These are phyloP conservation scores for Cettia cetti DNA, from an alignment of 2,113 vertebrate species.

Conservation along the genomic window DNA sequence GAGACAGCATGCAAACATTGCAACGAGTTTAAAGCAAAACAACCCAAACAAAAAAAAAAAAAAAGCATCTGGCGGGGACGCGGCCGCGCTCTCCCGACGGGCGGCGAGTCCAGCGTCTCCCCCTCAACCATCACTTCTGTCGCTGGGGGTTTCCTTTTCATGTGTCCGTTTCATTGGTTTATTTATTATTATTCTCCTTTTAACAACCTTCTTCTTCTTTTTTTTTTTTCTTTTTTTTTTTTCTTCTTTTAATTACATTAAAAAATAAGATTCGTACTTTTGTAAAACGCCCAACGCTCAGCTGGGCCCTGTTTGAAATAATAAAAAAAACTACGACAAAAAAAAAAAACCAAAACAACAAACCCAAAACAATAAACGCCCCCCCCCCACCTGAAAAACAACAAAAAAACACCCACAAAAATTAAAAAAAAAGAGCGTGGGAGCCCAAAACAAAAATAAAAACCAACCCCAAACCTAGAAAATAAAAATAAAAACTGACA, in stretches of 20 bases:
- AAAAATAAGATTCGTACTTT: slow-evolving; percentile 81
- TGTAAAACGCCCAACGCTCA: slow-evolving; percentile 68
- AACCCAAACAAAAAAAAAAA: slow-evolving; percentile 60
- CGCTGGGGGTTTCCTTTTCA: slow-evolving; percentile 25
- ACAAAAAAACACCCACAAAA: slow-evolving; percentile 23
- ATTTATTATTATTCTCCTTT: slow-evolving; percentile 44
- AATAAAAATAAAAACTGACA: slow-evolving; percentile 27
- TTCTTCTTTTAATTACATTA: slow-evolving; percentile 65
- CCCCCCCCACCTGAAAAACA: not conserved
- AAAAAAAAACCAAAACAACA: slow-evolving; percentile 26
- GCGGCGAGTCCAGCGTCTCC: not conserved
- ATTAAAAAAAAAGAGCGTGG: slow-evolving; percentile 21
- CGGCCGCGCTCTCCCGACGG: not conserved
- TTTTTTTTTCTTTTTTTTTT: not conserved
- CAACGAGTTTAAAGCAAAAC: slow-evolving; percentile 76
- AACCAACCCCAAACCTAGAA: slow-evolving; percentile 1
- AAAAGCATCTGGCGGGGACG: slow-evolving; percentile 57
- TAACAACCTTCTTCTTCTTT: not conserved
- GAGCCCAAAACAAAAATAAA: not conserved
- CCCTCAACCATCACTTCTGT: slow-evolving; percentile 56
- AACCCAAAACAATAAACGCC: not conserved
- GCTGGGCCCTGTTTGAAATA: slow-evolving; percentile 70
- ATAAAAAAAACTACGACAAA: slow-evolving; percentile 62
- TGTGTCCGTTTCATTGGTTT: slow-evolving; percentile 34
- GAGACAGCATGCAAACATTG: slow-evolving; percentile 87